Percentiles rank a stretch among this genome's conserved stretches.
Conservation (phyloP, 1,140 invertebrate species). For the Oppia nitens region DNA sequence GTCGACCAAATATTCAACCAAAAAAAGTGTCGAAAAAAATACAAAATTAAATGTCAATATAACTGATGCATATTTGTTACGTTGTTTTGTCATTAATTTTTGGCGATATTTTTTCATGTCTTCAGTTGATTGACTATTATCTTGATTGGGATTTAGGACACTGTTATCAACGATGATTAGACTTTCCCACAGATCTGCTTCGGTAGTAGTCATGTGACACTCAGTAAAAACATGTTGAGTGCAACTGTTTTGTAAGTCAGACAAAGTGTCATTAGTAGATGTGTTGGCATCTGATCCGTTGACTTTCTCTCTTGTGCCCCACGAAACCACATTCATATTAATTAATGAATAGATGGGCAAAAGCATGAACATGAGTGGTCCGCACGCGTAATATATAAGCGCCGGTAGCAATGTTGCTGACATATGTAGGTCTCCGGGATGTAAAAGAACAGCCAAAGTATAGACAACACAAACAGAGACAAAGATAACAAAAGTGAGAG, state of each 20-base stretch:
- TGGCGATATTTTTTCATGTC: background rate
- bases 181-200: background rate
- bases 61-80: background rate
- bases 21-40: background rate
- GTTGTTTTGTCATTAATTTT: background rate
- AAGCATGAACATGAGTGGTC: background rate
- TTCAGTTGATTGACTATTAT: background rate
- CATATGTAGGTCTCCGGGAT: background rate
- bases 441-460: background rate
- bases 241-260: background rate
- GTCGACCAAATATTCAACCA: background rate
- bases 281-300: background rate
- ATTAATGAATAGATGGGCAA: background rate
- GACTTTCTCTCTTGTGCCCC: background rate
- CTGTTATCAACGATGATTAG: background rate
- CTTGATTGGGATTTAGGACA: background rate
- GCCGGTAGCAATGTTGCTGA: background rate
- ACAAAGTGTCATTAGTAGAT: background rate
- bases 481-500: background rate
- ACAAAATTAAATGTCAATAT: background rate
- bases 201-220: background rate
- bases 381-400: background rate
- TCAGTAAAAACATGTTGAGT: background rate
- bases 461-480: background rate
- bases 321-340: background rate